Conservation (phyloP, 2,797 vertebrate genomes). For the Molossus alvarezi region DNA sequence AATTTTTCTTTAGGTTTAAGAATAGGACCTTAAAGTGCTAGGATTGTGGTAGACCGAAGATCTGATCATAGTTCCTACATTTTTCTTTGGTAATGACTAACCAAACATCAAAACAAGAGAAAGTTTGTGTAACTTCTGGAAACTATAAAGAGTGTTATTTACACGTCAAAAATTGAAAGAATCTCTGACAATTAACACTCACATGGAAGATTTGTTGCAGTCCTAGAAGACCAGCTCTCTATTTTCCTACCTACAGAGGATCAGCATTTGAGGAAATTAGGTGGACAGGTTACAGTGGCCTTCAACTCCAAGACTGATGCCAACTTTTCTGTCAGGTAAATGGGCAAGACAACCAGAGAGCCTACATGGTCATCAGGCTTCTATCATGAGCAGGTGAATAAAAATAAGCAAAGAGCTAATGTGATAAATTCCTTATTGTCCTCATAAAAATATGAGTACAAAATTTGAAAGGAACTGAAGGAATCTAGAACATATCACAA, state of each 20-base stretch:
- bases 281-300: not conserved
- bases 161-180: conserved; percentile 21
- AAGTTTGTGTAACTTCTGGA: conserved; percentile 15
- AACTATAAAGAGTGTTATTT: not conserved
- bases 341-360: not conserved
- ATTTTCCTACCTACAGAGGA: not conserved
- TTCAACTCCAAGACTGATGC: not conserved
- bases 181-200: not conserved
- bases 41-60: not conserved
- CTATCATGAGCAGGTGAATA: not conserved
- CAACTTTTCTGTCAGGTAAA: not conserved
- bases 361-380: not conserved
- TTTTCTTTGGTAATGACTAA: conserved; percentile 5
- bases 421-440: not conserved
- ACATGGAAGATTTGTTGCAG: not conserved
- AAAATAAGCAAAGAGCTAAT: not conserved
- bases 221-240: not conserved
- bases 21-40: not conserved
- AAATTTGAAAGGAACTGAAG: not conserved
- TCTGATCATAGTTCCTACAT: not conserved
- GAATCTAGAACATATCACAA: not conserved
- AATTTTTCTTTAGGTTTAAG: not conserved
- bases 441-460: not conserved
- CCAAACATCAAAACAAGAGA: not conserved
- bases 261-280: not conserved